These are phyloP conservation scores for Chloropsis hardwickii DNA, from an alignment of 2,113 vertebrate species.

Conservation along the genomic window DNA sequence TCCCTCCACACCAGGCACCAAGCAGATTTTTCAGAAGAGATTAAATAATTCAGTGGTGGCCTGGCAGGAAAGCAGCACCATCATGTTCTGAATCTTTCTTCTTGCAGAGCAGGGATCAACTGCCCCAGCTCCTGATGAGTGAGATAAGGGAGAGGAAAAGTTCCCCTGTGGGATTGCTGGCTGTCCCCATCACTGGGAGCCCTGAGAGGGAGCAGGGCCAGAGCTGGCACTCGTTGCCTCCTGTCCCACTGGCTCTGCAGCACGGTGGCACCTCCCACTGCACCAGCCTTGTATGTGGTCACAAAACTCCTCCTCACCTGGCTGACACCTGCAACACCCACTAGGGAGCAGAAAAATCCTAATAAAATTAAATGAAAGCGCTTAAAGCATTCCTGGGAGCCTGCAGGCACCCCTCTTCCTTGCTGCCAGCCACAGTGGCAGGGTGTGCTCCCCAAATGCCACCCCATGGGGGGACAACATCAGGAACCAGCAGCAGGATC, in stretches of 20 bases:
- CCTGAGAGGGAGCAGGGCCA: neutral
- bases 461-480: rapidly evolving
- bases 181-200: neutral
- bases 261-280: neutral
- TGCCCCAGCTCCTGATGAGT: neutral
- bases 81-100: neutral
- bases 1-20: neutral
- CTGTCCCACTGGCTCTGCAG: neutral
- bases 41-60: neutral
- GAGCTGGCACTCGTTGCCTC: neutral
- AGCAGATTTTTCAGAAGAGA: neutral
- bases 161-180: neutral
- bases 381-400: neutral
- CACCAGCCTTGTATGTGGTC: rapidly evolving
- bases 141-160: neutral
- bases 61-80: neutral
- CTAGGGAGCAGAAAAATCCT: neutral
- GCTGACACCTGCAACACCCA: neutral
- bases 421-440: rapidly evolving
- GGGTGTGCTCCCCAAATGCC: neutral
- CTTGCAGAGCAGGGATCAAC: neutral
- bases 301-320: neutral
- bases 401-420: neutral
- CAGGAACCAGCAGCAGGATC: neutral
- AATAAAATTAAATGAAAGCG: neutral